Evolutionary conservation across 2,888 invertebrate genomes (phyloP).

Genomic region (Calameuta idolon): DNA sequence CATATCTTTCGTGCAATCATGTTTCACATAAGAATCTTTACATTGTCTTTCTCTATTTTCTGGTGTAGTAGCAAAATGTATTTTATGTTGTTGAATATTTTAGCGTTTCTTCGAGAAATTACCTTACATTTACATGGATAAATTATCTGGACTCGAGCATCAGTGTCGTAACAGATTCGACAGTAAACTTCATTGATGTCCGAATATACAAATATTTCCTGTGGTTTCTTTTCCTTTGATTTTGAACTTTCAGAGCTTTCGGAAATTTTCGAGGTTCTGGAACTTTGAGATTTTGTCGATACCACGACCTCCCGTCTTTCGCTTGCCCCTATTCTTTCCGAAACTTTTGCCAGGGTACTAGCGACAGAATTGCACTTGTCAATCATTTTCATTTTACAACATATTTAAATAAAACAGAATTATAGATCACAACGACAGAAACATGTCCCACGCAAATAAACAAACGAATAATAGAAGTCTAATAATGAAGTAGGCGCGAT

Average conservation of each 20-base stretch:
- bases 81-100: not conserved
- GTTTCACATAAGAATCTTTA: not conserved
- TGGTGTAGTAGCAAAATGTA: not conserved
- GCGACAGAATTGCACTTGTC: slow-evolving; percentile 33
- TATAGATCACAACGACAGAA: not conserved
- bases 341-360: slow-evolving; percentile 40
- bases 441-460: not conserved
- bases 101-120: slow-evolving; percentile 31
- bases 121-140: slow-evolving; percentile 70
- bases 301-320: not conserved
- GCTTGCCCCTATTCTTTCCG: slow-evolving; percentile 13
- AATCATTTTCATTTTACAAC: slow-evolving; percentile 31
- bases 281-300: slow-evolving; percentile 10
- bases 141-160: slow-evolving; percentile 65
- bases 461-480: not conserved
- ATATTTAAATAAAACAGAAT: not conserved
- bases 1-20: not conserved
- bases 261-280: slow-evolving; percentile 15
- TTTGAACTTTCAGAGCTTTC: slow-evolving; percentile 14
- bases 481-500: not conserved
- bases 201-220: not conserved
- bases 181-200: slow-evolving; percentile 49
- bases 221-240: not conserved
- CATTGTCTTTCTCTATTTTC: not conserved
- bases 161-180: slow-evolving; percentile 69